phyloP scores from a whole-genome alignment of 2,113 vertebrate genomes.

The Gallinago undulata region DNA sequence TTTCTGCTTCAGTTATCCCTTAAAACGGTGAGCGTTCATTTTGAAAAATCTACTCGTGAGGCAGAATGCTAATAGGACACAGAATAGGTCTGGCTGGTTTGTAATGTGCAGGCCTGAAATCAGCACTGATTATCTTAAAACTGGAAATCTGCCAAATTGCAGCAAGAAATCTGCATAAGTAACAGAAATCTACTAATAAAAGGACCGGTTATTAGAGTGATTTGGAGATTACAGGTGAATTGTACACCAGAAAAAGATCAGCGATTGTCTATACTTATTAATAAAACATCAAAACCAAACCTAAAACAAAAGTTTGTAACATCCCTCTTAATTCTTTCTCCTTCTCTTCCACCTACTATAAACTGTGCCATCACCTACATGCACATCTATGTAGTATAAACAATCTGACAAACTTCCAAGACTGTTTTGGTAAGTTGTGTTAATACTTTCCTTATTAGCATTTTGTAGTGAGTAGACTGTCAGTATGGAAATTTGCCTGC shows the following conservation, averaged over 20 bases:
- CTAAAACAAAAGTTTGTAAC: not conserved
- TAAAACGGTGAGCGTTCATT: not conserved
- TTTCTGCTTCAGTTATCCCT: conserved; percentile 9
- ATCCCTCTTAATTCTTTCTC: not conserved
- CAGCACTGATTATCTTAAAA: not conserved
- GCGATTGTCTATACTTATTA: not conserved
- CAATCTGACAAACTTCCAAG: not conserved
- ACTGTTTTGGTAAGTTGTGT: not conserved
- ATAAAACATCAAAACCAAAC: not conserved
- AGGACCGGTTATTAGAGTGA: not conserved
- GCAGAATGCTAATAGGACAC: not conserved
- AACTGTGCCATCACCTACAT: not conserved
- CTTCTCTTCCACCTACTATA: not conserved
- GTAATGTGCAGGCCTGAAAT: not conserved
- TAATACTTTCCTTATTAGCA: not conserved
- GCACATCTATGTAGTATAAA: not conserved
- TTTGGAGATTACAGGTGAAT: not conserved
- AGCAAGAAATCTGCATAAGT: not conserved
- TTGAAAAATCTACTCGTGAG: not conserved
- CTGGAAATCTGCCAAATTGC: not conserved
- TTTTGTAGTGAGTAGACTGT: not conserved
- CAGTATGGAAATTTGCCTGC: not conserved
- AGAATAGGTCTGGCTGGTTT: not conserved
- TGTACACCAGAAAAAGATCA: not conserved
- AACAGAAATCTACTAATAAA: not conserved